Evolutionary conservation across 2,888 invertebrate genomes (phyloP), one percentile per base, ranked within the genome.

Genomic region (Muschampia plurimacula): DNA sequence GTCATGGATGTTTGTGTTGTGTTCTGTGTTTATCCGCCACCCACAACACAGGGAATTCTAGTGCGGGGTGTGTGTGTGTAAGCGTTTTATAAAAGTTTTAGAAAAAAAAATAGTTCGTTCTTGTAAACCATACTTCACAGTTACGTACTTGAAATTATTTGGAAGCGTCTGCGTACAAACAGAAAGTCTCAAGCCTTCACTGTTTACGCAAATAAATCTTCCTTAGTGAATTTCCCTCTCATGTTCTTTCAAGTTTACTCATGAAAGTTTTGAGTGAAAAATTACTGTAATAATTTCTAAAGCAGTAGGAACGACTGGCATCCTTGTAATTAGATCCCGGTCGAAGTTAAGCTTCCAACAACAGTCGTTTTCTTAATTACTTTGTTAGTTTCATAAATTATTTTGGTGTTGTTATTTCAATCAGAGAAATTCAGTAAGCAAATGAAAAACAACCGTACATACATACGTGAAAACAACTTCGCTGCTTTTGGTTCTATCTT

Each of bases 261-360:
- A 83, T 83, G 85, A 84, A 91, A 89, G 86, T 90, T 90, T 87
- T 84, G 82, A 88, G 85, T 90, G 90, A 91, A 92, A 91, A 91
- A 90, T 91, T 87, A 86, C 89, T 79, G 88, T 86, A 89, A 91
- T 91, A 89, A 89, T 91, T 92, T 89, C 84, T 81, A 80, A 83
- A 81, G 86, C 84, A 84, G 83, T 84, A 84, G 82, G 82, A 85
- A 86, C 86, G 83, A 86, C 88, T 84, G 83, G 81, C 84, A 83
- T 85, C 85, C 86, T 84, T 83, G 85, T 89, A 89, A 91, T 90
- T 89, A 90, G 86, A 90, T 88, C 82, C 81, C 77, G 79, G 79
- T 79, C 84, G 84, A 87, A 86, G 85, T 84, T 77, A 77, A 82
- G 82, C 82, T 84, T 82, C 81, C 79, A 83, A 78, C 82, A 79